Evolutionary conservation across 2,888 invertebrate genomes (phyloP).

Genomic region (Ferrisia virgata): DNA sequence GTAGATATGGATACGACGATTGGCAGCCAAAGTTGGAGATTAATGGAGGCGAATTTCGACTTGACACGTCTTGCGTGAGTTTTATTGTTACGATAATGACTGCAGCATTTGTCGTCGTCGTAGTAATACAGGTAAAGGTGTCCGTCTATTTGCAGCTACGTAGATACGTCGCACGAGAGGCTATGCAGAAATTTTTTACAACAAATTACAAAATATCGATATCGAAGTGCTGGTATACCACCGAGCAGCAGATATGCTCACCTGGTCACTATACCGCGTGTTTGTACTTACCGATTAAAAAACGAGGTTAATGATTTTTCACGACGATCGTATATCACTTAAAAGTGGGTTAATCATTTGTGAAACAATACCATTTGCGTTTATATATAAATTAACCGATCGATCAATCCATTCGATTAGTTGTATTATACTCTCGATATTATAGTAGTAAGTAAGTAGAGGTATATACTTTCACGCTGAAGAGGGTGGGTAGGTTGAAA

Average conservation of each 20-base stretch:
- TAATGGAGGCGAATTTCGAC: neutral
- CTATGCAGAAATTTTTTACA: neutral
- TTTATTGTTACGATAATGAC: neutral
- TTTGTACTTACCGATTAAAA: neutral
- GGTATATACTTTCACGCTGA: neutral
- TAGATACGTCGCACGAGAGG: neutral
- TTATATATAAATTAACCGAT: neutral
- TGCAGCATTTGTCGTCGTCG: no score
- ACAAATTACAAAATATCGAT: neutral
- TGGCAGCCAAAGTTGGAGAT: neutral
- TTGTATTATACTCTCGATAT: neutral
- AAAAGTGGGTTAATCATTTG: slow-evolving; percentile 32
- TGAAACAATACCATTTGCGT: neutral
- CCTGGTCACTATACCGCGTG: no score
- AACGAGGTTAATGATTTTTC: slow-evolving; percentile 26
- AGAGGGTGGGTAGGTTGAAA: no score
- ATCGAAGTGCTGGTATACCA: no score
- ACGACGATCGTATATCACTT: slow-evolving; percentile 12
- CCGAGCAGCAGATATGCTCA: no score
- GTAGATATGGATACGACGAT: no score
- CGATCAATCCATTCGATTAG: neutral
- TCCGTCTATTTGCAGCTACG: neutral
- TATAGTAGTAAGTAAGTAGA: no score
- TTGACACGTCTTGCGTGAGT: neutral
- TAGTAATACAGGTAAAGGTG: no score